Evolutionary conservation across 2,797 vertebrate species (phyloP).

Genomic region (Cossypha polioptera): DNA sequence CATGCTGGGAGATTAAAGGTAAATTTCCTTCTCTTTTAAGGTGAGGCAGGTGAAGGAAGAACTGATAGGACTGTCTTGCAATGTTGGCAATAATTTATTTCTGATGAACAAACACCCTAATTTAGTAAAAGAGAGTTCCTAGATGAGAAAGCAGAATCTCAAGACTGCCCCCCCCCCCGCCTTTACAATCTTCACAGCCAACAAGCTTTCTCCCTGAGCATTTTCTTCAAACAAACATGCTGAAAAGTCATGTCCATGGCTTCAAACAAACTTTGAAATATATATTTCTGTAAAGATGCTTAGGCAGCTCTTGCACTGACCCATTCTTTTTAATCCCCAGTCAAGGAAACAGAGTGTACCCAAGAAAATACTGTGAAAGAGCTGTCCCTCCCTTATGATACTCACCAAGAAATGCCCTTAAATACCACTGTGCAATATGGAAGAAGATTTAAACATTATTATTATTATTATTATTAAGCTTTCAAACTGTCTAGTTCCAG

Average conservation of each 20-base stretch:
- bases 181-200: neutral
- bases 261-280: neutral
- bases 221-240: neutral
- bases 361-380: neutral
- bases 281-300: neutral
- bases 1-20: neutral
- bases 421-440: neutral
- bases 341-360: neutral
- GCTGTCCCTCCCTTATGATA: neutral
- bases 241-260: neutral
- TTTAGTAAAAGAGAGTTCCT: neutral
- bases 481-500: conserved; percentile 28
- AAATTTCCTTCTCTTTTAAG: neutral
- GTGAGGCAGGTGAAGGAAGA: neutral
- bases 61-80: neutral
- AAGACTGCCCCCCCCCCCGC: neutral
- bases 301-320: neutral
- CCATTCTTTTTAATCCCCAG: neutral
- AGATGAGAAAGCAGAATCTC: neutral
- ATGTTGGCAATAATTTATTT: neutral
- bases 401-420: neutral
- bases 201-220: neutral
- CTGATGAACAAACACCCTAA: neutral
- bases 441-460: neutral
- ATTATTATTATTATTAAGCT: conserved; percentile 27